A percentile compares a stretch with the other conserved stretches of the same genome.
Conservation (phyloP, 2,888 invertebrate genomes). For the Dioctria rufipes region DNA sequence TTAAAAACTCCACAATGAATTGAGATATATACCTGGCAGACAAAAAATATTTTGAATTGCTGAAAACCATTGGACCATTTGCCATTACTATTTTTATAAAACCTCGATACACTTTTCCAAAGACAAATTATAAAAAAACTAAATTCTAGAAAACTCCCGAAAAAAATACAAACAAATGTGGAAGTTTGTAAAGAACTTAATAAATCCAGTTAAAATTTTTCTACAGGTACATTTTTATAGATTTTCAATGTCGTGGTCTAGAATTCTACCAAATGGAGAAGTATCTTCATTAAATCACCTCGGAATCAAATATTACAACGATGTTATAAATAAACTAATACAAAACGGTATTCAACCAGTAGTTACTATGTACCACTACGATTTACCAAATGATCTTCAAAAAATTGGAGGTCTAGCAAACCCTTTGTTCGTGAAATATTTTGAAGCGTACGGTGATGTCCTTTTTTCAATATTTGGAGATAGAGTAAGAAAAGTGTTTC, state of each 20-base stretch:
- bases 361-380: slow-evolving; percentile 75
- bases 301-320: slow-evolving; percentile 78
- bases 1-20: too few species aligned
- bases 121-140: too few species aligned
- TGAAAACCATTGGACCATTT: too few species aligned
- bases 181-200: too few species aligned
- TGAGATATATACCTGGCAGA: too few species aligned
- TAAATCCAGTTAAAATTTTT: neutral
- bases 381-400: slow-evolving; percentile 73
- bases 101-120: too few species aligned
- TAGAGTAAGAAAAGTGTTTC: slow-evolving; percentile 65
- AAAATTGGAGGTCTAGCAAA: slow-evolving; percentile 74
- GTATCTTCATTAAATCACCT: slow-evolving; percentile 74
- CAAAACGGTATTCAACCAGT: slow-evolving; percentile 76
- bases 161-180: too few species aligned
- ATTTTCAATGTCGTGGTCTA: slow-evolving; percentile 78
- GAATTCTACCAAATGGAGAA: slow-evolving; percentile 76
- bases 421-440: slow-evolving; percentile 71
- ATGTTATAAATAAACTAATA: slow-evolving; percentile 76
- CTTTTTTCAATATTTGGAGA: slow-evolving; percentile 72
- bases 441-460: slow-evolving; percentile 72
- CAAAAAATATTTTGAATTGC: too few species aligned
- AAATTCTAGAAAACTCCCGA: too few species aligned
- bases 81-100: too few species aligned
- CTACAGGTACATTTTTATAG: slow-evolving; percentile 72